Percentiles rank a stretch among this genome's conserved stretches.
These are phyloP conservation scores for Orthosia cruda DNA, from an alignment of 2,888 invertebrate species.

Conservation along the genomic window DNA sequence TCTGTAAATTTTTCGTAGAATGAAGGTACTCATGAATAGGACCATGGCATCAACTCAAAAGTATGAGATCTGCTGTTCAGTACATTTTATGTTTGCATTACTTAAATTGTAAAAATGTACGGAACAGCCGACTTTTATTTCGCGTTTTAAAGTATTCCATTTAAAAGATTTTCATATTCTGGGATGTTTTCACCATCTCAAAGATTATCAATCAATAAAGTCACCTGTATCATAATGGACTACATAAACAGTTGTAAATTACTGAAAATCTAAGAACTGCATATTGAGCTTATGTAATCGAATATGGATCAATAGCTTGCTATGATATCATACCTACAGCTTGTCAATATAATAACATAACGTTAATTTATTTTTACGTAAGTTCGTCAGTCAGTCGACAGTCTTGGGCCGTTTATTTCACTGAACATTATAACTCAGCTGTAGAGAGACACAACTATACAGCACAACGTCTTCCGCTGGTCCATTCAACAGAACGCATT, in stretches of 20 bases:
- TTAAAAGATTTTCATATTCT: too few species aligned
- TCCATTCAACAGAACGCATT: conserved; percentile 25
- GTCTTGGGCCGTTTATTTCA: conserved; percentile 21
- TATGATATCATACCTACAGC: conserved; percentile 1
- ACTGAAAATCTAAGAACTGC: not conserved
- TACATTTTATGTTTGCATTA: too few species aligned
- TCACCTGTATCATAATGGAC: too few species aligned
- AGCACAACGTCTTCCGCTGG: conserved; percentile 24
- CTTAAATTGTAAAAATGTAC: too few species aligned
- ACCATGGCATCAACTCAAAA: too few species aligned
- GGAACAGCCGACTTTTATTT: too few species aligned
- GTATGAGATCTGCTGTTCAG: too few species aligned
- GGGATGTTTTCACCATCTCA: too few species aligned
- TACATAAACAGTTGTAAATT: not conserved
- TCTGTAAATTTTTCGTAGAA: too few species aligned
- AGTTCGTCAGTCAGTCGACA: conserved; percentile 16
- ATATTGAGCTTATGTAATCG: not conserved
- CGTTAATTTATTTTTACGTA: conserved; percentile 9
- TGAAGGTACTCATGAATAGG: too few species aligned
- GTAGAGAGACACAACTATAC: conserved; percentile 3
- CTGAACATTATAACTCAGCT: conserved; percentile 36
- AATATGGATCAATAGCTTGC: not conserved
- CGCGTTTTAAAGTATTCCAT: too few species aligned
- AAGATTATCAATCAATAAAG: too few species aligned
- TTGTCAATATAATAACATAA: not conserved